Evolutionary conservation across 1,140 invertebrate species (phyloP).

Genomic region (Calycopis cecrops): DNA sequence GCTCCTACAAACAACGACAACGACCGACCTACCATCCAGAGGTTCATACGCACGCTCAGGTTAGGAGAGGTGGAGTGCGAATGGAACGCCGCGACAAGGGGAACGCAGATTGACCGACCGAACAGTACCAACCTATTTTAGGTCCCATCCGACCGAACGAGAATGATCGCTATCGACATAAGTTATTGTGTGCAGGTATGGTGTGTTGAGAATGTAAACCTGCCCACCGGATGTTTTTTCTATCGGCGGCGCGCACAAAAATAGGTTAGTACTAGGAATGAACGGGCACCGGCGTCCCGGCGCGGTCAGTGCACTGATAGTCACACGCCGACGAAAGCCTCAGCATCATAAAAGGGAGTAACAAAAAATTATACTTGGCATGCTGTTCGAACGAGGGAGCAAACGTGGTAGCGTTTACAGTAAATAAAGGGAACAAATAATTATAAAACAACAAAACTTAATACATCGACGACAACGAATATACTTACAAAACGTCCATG

Average conservation of each 20-base stretch:
- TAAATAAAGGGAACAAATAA: slow-evolving; percentile 51
- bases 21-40: background rate
- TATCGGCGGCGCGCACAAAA: slow-evolving; percentile 46
- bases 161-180: slow-evolving; percentile 9
- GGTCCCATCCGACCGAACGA: slow-evolving; percentile 18
- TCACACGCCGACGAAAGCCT: slow-evolving; percentile 75
- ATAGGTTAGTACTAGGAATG: slow-evolving; percentile 66
- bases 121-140: slow-evolving; percentile 62
- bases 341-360: slow-evolving; percentile 67
- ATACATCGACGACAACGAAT: slow-evolving; percentile 59
- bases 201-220: slow-evolving; percentile 27
- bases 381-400: slow-evolving; percentile 72
- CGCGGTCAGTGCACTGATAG: slow-evolving; percentile 67
- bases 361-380: slow-evolving; percentile 68
- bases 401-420: slow-evolving; percentile 68
- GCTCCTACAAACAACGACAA: slow-evolving; percentile 36
- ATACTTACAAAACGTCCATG: slow-evolving; percentile 68
- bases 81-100: slow-evolving; percentile 54
- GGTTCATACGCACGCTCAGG: slow-evolving; percentile 29
- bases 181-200: slow-evolving; percentile 9
- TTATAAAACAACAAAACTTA: slow-evolving; percentile 55
- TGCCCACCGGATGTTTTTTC: slow-evolving; percentile 39
- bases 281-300: slow-evolving; percentile 58
- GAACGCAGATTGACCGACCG: slow-evolving; percentile 49
- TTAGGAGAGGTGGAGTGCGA: slow-evolving; percentile 65